These are phyloP conservation scores for Apamea monoglypha DNA, from an alignment of 2,888 invertebrate genomes.

Conservation along the genomic window DNA sequence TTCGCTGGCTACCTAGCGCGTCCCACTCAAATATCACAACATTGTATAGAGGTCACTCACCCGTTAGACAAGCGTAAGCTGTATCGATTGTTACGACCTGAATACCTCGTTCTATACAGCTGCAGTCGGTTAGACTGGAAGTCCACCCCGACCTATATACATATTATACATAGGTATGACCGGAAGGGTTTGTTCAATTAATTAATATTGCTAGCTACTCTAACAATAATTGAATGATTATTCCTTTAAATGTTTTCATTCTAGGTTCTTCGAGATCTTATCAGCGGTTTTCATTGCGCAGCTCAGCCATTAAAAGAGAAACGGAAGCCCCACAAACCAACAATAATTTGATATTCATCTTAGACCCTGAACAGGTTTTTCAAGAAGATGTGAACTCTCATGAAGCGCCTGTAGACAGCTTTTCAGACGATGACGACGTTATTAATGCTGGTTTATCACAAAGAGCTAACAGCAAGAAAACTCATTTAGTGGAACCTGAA, in stretches of 20 bases:
- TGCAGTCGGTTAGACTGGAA: neutral
- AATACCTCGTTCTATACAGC: no score
- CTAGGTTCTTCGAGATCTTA: neutral
- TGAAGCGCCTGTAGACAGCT: neutral
- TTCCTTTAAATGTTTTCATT: neutral
- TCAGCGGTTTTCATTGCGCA: neutral
- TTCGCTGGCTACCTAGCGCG: no score
- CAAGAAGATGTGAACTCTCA: neutral
- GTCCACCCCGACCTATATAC: neutral
- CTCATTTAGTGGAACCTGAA: neutral
- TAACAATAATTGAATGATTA: neutral
- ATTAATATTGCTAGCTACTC: neutral
- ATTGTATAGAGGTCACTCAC: neutral
- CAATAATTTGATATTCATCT: neutral
- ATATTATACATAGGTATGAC: no score
- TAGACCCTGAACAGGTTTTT: neutral
- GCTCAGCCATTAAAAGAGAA: conserved; percentile 1
- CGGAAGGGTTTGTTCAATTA: neutral
- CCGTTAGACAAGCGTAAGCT: neutral
- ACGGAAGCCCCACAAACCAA: neutral
- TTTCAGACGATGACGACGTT: neutral
- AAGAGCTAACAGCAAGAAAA: neutral
- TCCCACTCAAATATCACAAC: neutral
- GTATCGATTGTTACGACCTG: neutral
- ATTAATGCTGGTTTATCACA: neutral